phyloP scores from a whole-genome alignment of 2,113 vertebrate species.

The Todiramphus chloris region DNA sequence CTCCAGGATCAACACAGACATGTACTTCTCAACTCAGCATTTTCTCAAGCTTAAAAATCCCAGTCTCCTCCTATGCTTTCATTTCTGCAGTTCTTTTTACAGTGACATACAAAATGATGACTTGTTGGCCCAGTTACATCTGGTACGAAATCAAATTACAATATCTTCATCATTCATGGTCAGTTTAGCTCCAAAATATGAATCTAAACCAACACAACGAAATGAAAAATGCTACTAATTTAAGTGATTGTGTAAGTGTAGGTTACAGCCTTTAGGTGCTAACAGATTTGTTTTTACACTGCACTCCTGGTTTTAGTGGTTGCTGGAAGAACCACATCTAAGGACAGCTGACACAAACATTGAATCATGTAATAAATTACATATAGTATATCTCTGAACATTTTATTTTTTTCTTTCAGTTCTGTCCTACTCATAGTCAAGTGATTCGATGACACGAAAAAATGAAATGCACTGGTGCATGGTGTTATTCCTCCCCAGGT shows the following conservation, averaged over 20 bases:
- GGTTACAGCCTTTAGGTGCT: not conserved
- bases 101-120: not conserved
- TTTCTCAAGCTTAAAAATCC: not conserved
- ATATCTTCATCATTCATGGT: not conserved
- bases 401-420: not conserved
- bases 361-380: not conserved
- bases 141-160: not conserved
- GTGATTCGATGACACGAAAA: not conserved
- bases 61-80: not conserved
- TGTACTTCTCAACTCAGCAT: not conserved
- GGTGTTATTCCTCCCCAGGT: too few relatives aligned
- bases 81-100: not conserved
- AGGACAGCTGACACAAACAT: not conserved
- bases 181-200: not conserved
- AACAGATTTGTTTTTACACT: not conserved
- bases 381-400: not conserved
- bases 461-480: not conserved
- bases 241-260: not conserved
- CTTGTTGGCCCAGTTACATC: not conserved
- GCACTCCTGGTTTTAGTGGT: not conserved
- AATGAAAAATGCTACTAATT: not conserved
- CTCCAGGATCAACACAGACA: not conserved
- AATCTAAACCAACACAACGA: not conserved
- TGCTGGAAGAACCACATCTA: not conserved
- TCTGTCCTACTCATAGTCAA: not conserved